A percentile compares a stretch with the other conserved stretches of the same genome.
Evolutionary conservation across 23 tunicate genomes (phyloP).

Genomic region (Botrylloides violaceus): DNA sequence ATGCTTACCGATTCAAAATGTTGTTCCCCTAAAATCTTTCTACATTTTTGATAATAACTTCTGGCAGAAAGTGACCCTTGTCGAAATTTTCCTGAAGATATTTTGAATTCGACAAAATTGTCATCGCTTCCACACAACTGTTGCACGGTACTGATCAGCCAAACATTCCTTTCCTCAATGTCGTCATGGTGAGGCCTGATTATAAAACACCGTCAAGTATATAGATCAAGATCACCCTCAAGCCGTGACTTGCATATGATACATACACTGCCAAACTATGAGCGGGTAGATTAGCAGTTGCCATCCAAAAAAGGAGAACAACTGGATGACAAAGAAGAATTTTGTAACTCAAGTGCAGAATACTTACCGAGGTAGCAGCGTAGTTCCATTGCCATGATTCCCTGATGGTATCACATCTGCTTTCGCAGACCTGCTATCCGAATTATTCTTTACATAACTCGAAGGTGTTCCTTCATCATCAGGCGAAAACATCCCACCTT

Average conservation of each 20-base stretch:
- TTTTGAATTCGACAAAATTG: constrained; percentile 16
- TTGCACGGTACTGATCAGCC: constrained; percentile 18
- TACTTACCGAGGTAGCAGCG: not conserved
- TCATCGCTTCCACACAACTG: constrained; percentile 13
- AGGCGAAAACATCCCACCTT: not conserved
- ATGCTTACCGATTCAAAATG: constrained; percentile 10
- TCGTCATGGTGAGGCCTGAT: constrained; percentile 16
- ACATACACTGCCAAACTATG: too few species aligned
- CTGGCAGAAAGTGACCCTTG: not conserved
- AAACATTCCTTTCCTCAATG: constrained; percentile 7
- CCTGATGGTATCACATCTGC: not conserved
- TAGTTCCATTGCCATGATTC: not conserved
- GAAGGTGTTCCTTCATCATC: not conserved
- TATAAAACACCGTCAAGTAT: too few species aligned
- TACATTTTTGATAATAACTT: constrained; percentile 11
- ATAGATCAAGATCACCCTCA: too few species aligned
- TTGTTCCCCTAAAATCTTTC: not conserved
- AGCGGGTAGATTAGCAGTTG: too few species aligned
- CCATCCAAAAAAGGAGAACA: too few species aligned
- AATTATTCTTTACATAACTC: not conserved
- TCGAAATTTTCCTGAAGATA: constrained; percentile 11
- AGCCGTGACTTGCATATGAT: too few species aligned
- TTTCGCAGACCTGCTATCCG: too few species aligned
- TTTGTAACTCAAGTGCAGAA: too few species aligned
- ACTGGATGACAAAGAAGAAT: too few species aligned